Evolutionary conservation across 2,888 invertebrate genomes (phyloP), one percentile per base, ranked within the genome.

Genomic region (Silvanus unidentatus): DNA sequence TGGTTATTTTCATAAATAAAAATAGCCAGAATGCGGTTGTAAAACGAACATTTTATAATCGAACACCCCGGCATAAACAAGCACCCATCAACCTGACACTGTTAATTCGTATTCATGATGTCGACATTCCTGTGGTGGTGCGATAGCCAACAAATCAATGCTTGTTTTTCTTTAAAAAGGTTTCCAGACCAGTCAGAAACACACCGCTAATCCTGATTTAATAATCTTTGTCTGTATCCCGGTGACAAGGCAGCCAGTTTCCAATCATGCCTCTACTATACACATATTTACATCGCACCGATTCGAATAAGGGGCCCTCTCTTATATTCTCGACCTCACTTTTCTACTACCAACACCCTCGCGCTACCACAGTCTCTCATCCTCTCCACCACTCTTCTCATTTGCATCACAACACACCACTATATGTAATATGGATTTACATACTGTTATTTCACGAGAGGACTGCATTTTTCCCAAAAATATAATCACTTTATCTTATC

Each of bases 231-330:
- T 64, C 60, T 60, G 57, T 57, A 53, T 60, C 56, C 53, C 63
- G 59, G 63, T 62, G 64, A 63, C 64, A 62, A 12, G 11, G 70
- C 69, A 66, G 68, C 70, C 69, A 66, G 69, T 37, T 71, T 65
- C 73, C 74, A 75, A 77, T 76, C 75, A 77, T 77, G 75, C 75
- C 75, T n/a, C n/a, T n/a, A n/a, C n/a, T n/a, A 75, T 75, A 75
- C 74, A 22, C 8, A 22, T 22, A 22, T 22, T 22, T 22, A 22
- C 8, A 22, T 22, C n/a, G n/a, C n/a, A 22, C 22, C 22, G 22
- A 5, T 22, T 22, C 22, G 22, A 22, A 8, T 22, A 8, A 22
- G 22, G 22, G 22, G 22, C 22, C 22, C 22, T 8, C 22, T 3
- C n/a, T n/a, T n/a, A n/a, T 22, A 8, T 5, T 5, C 3, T 8